A percentile compares a stretch with the other conserved stretches of the same genome.
These are phyloP conservation scores for Cirrhinus mrigala DNA, from an alignment of 2,797 vertebrate genomes.

Conservation along the genomic window DNA sequence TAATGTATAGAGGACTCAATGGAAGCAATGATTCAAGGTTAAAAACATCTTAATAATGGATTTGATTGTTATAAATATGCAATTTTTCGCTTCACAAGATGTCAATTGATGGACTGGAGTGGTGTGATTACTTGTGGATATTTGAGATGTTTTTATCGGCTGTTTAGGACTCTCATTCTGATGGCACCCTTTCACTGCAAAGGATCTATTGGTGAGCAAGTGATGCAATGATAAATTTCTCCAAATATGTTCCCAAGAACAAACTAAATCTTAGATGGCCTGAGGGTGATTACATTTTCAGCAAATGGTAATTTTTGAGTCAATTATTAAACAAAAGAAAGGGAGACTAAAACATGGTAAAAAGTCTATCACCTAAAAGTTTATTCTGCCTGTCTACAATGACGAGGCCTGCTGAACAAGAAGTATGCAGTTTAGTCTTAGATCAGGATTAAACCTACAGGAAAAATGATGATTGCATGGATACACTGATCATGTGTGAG, in stretches of 20 bases:
- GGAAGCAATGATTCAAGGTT: no score
- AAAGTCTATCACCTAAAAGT: neutral
- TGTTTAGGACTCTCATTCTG: neutral
- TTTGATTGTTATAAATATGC: neutral
- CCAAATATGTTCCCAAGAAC: neutral
- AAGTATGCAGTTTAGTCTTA: neutral
- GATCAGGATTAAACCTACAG: neutral
- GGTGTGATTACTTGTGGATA: neutral
- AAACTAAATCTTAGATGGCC: neutral
- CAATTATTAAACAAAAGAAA: no score
- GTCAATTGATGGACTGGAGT: neutral
- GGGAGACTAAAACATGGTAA: neutral
- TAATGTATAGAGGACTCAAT: no score
- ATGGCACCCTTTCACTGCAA: neutral
- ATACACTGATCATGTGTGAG: neutral
- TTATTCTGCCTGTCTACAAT: neutral
- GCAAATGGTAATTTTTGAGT: no score
- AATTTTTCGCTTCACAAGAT: neutral
- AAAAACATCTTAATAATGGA: neutral
- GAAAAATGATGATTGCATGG: neutral
- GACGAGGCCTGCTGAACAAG: neutral
- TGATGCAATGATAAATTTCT: neutral
- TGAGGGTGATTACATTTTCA: no score
- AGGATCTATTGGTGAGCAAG: neutral
- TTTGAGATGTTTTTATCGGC: neutral